Conservation (phyloP, 2,888 invertebrate genomes). For the Coelinius sp. region DNA sequence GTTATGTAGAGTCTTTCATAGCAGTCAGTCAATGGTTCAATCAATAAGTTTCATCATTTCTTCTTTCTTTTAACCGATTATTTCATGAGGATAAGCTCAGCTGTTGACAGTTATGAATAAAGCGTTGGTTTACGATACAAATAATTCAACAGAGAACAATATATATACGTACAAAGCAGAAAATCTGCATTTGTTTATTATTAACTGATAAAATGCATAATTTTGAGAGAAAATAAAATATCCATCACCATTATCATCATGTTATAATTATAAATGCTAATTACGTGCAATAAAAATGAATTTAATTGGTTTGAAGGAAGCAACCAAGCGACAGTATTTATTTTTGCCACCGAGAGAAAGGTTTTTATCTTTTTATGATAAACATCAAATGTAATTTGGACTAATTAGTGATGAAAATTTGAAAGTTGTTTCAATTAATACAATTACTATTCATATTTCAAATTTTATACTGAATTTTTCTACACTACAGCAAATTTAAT, state of each 20-base stretch:
- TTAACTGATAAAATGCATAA: not conserved
- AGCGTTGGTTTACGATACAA: not conserved
- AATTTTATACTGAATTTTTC: not conserved
- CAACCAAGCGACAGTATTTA: conserved; percentile 4
- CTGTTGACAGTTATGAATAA: not conserved
- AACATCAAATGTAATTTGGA: not conserved
- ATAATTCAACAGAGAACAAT: not conserved
- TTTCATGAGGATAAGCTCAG: conserved; percentile 1
- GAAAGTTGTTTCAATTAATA: not conserved
- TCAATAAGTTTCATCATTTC: not conserved
- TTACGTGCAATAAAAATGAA: conserved; percentile 19
- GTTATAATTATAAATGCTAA: not conserved
- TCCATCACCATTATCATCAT: not conserved
- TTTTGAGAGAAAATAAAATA: not conserved
- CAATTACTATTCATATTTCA: not conserved
- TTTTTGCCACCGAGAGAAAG: conserved; percentile 59
- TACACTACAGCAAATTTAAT: not conserved
- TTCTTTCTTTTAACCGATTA: not conserved
- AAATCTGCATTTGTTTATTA: not conserved
- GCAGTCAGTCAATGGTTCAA: conserved; percentile 60
- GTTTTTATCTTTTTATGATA: conserved; percentile 35
- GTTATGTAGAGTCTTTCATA: conserved; percentile 62
- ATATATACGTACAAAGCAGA: not conserved
- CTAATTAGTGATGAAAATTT: conserved; percentile 1
- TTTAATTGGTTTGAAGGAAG: conserved; percentile 11